A percentile compares a stretch with the other conserved stretches of the same genome.
phyloP scores from a whole-genome alignment of 1,140 invertebrate genomes.

The Tribolium madens region DNA sequence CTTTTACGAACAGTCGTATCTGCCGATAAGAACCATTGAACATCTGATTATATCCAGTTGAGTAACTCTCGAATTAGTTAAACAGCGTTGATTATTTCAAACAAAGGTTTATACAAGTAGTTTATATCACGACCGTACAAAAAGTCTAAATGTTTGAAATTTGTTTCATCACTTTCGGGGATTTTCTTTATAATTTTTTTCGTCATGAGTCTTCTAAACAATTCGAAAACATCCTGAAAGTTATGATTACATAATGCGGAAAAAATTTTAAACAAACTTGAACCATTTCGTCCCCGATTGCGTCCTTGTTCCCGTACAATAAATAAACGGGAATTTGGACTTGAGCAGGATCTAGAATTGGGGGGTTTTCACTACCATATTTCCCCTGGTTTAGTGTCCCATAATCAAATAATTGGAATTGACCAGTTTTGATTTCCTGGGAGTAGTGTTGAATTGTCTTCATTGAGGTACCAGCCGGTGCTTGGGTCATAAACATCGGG shows the following conservation, averaged over 20 bases:
- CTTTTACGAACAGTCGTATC: background rate
- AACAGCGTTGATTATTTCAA: background rate
- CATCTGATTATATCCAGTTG: background rate
- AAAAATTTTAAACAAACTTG: too few relatives aligned
- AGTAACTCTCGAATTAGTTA: background rate
- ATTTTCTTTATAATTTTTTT: too few relatives aligned
- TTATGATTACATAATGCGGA: too few relatives aligned
- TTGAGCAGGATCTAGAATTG: background rate
- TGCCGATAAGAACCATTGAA: background rate
- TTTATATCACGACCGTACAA: too few relatives aligned
- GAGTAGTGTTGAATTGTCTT: background rate
- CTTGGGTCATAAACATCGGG: background rate
- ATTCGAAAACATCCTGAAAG: too few relatives aligned
- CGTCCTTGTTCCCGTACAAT: background rate
- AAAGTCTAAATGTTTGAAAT: too few relatives aligned
- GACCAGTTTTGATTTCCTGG: background rate
- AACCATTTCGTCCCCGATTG: background rate
- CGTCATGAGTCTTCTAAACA: too few relatives aligned
- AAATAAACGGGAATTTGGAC: background rate
- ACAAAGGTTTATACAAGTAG: too few relatives aligned
- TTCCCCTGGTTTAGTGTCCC: background rate
- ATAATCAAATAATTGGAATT: constrained; percentile 25
- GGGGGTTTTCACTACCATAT: constrained; percentile 2
- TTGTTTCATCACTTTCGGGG: too few relatives aligned
- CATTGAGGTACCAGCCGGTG: background rate